These are phyloP conservation scores for Coregonus ussuriensis DNA, from an alignment of 2,797 vertebrate species.

Conservation along the genomic window DNA sequence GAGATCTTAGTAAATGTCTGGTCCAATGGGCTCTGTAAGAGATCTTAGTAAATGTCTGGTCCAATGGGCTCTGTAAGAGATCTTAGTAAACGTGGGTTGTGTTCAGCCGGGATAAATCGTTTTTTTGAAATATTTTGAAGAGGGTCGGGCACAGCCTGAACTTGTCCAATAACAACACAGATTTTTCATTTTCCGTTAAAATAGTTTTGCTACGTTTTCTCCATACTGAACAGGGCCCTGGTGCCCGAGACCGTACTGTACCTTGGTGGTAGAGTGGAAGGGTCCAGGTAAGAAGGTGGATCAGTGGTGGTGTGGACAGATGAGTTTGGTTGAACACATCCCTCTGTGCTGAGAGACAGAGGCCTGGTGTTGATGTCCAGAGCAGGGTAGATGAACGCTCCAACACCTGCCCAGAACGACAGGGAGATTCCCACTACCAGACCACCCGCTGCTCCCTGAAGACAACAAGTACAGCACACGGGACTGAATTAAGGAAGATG, in stretches of 20 bases:
- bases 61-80: too few species aligned
- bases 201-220: neutral
- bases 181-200: neutral
- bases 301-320: slow-evolving; percentile 39
- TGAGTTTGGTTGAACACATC: slow-evolving; percentile 64
- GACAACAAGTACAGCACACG: too few species aligned
- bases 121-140: neutral
- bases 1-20: too few species aligned
- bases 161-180: neutral
- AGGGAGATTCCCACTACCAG: slow-evolving; percentile 72
- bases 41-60: neutral
- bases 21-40: too few species aligned
- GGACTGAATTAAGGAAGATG: too few species aligned
- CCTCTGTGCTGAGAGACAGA: slow-evolving; percentile 69
- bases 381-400: slow-evolving; percentile 78
- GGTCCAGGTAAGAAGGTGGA: slow-evolving; percentile 18
- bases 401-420: slow-evolving; percentile 76
- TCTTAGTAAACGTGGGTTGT: too few species aligned
- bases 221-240: neutral
- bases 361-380: slow-evolving; percentile 67
- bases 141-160: neutral
- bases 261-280: slow-evolving; percentile 32
- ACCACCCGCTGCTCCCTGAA: slow-evolving; percentile 80
- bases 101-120: too few species aligned
- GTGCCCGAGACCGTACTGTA: neutral